phyloP scores from a whole-genome alignment of 1,140 invertebrate species.

The Euura saliciscinereae region DNA sequence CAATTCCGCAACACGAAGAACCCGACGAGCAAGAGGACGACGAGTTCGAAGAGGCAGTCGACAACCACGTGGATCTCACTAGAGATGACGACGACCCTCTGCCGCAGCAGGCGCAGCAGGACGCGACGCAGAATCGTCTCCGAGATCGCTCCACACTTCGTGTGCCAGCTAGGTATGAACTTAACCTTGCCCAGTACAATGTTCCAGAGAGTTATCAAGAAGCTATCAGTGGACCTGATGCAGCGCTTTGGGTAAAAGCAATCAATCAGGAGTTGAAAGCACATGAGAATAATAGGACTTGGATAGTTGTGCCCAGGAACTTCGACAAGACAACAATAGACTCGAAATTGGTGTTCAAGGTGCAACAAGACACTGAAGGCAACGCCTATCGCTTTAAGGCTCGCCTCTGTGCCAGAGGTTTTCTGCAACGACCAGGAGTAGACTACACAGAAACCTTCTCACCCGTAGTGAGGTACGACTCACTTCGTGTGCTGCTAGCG shows the following conservation, averaged over 20 bases:
- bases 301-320: constrained; percentile 32
- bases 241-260: constrained; percentile 25
- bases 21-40: neutral
- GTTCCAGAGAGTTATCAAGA: constrained; percentile 32
- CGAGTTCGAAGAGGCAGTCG: neutral
- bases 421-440: too few relatives aligned
- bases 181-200: neutral
- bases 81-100: neutral
- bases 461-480: too few relatives aligned
- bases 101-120: neutral
- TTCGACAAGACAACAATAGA: constrained; percentile 27
- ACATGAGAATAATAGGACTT: constrained; percentile 31
- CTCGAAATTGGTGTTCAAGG: constrained; percentile 39
- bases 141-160: neutral
- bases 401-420: neutral
- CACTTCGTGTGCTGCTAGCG: too few relatives aligned
- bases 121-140: neutral
- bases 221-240: constrained; percentile 25
- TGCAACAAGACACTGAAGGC: constrained; percentile 12
- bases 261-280: constrained; percentile 36
- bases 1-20: too few relatives aligned
- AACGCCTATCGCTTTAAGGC: neutral
- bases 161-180: neutral
- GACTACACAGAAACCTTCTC: too few relatives aligned
- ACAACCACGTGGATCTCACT: neutral